Percentiles rank a stretch among this genome's conserved stretches.
Evolutionary conservation across 2,797 vertebrate genomes (phyloP).

Genomic region (Neopelma chrysocephalum): DNA sequence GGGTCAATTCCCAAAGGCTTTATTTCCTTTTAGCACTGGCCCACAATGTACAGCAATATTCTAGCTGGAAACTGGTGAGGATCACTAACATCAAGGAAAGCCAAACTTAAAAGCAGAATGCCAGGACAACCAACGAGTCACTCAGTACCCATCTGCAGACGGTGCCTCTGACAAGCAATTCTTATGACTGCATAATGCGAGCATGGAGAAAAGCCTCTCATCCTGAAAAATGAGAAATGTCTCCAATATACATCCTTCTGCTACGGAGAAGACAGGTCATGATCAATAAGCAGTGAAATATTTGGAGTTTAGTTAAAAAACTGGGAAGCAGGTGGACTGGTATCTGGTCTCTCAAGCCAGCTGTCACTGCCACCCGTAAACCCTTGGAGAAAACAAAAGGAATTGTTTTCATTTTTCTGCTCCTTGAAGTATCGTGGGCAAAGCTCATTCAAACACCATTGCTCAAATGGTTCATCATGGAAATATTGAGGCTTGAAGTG

Average conservation of each 20-base stretch:
- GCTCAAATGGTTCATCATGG: neutral
- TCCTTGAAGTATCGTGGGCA: neutral
- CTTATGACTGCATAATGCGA: neutral
- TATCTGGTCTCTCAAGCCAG: neutral
- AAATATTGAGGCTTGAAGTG: neutral
- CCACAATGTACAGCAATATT: neutral
- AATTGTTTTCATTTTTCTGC: neutral
- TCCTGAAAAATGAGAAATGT: neutral
- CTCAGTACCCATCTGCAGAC: neutral
- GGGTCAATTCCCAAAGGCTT: neutral
- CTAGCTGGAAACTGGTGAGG: neutral
- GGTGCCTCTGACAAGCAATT: neutral
- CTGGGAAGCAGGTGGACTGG: neutral
- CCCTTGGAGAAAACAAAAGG: neutral
- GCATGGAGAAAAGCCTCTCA: neutral
- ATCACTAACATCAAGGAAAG: neutral
- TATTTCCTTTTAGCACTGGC: neutral
- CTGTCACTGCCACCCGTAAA: neutral
- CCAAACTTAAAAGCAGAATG: neutral
- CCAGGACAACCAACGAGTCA: neutral
- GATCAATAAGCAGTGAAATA: neutral
- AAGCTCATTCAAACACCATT: neutral
- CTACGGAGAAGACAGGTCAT: neutral
- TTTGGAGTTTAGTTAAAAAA: neutral
- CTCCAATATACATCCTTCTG: neutral